phyloP scores from a whole-genome alignment of 2,113 vertebrate species.

The Rhea pennata region DNA sequence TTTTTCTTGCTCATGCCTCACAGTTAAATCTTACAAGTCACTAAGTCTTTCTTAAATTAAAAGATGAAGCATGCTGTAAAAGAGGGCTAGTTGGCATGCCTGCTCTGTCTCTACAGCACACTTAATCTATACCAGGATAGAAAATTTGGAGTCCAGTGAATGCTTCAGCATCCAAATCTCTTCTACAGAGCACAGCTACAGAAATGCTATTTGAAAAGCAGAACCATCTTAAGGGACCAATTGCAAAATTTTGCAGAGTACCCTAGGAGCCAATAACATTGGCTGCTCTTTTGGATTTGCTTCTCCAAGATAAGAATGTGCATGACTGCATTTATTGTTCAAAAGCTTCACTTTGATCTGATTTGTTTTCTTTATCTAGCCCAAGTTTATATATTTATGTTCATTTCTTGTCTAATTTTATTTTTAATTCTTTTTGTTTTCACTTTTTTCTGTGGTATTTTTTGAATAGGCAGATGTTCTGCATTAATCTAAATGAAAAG shows the following conservation, averaged over 20 bases:
- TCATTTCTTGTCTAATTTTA: not conserved
- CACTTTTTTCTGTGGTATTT: not conserved
- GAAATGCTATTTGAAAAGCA: not conserved
- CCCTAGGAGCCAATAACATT: not conserved
- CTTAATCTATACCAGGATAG: constrained; percentile 40
- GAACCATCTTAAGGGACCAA: not conserved
- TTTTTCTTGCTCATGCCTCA: constrained; percentile 11
- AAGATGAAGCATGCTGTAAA: not conserved
- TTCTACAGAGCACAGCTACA: not conserved
- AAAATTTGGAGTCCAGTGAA: not conserved
- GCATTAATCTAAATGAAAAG: not conserved
- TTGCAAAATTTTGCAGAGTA: not conserved
- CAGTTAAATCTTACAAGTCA: not conserved
- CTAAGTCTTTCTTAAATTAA: constrained; percentile 9
- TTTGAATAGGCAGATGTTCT: constrained; percentile 1
- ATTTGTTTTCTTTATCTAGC: not conserved
- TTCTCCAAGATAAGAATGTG: not conserved
- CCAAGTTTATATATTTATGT: not conserved
- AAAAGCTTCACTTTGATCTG: not conserved
- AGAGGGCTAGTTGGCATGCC: not conserved
- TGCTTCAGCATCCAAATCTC: not conserved
- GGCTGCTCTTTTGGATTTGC: not conserved
- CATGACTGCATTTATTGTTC: not conserved
- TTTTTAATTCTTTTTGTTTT: not conserved
- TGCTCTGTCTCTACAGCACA: not conserved